Base-by-base conservation (phyloP, 2,888 invertebrate species). In the Sesia apiformis region DNA sequence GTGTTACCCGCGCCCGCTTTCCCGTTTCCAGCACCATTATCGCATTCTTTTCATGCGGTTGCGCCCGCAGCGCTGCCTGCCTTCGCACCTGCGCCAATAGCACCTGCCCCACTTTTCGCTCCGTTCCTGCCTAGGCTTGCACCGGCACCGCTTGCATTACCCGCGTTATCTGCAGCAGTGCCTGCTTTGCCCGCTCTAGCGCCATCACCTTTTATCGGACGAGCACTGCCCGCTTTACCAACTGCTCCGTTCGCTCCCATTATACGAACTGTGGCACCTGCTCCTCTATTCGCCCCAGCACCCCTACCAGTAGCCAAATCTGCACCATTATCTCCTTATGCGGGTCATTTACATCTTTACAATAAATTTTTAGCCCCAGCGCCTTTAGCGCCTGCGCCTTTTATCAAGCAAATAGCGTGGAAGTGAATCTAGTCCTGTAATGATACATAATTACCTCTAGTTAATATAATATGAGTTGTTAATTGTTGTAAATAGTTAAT, bases 311-410 rank as follows among this genome's bases (percentile, higher is more conserved):
- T 78, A 51, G 67, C 74, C 43, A 75, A 68, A 65, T 1, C 23
- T 23, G 63, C 70, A 39, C 49, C 51, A 65, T 64, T 40, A 54
- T 66, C 55, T 58, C 65, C 23, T 60, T 57, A 56, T 52, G 56
- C 72, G 23, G 23, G 23, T 23, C 85, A 87, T 66, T 73, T 90
- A 53, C 89, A 83, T 64, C 76, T 85, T 5, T 90, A 84, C 58
- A 82, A 67, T 40, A 73, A 71, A 53, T 65, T 66, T 49, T 54
- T 69, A 5, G 66, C 63, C 3, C 70, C 74, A 6, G 67, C 70
- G 1, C 78, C 76, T 4, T 63, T 71, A 41, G 63, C 73, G 8
- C 78, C 81, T 3, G 62, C 70, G 5, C 76, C 72, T 42, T 40
- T 73, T 51, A 52, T 74, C 4, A 84, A 75, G 68, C 77, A 86